Percentiles rank a stretch among this genome's conserved stretches.
Conservation (phyloP, 2,888 invertebrate species). For the Drosophila nr. perissopoda region DNA sequence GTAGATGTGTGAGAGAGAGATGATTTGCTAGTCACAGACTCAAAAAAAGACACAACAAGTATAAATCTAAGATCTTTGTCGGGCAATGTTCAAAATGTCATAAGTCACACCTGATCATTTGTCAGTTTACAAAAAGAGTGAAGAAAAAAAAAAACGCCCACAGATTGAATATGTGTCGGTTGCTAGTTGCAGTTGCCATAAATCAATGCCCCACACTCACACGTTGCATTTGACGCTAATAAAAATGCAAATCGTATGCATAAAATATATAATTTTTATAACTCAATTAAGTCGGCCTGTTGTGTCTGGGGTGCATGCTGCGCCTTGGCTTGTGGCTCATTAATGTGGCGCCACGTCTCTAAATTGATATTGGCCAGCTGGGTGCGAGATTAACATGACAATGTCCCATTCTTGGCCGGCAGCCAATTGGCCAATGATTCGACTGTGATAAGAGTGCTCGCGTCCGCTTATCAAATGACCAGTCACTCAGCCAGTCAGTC, state of each 20-base stretch:
- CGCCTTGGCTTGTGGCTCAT: slow-evolving; percentile 64
- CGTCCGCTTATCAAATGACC: slow-evolving; percentile 64
- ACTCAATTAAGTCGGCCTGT: slow-evolving; percentile 64
- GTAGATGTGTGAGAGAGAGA: slow-evolving; percentile 78
- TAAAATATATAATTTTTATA: slow-evolving; percentile 78
- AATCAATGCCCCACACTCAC: slow-evolving; percentile 62
- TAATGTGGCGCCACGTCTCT: slow-evolving; percentile 69
- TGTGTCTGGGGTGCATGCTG: slow-evolving; percentile 51
- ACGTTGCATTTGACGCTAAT: slow-evolving; percentile 72
- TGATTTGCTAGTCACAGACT: slow-evolving; percentile 28
- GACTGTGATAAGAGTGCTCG: slow-evolving; percentile 57
- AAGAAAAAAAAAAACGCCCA: slow-evolving; percentile 35
- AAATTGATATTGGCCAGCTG: slow-evolving; percentile 70
- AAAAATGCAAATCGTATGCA: slow-evolving; percentile 78
- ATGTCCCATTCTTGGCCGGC: slow-evolving; percentile 29
- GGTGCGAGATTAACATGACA: slow-evolving; percentile 69
- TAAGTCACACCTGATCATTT: slow-evolving; percentile 77
- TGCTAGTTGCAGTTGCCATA: slow-evolving; percentile 39
- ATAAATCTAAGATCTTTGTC: slow-evolving; percentile 8
- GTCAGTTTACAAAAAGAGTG: slow-evolving; percentile 40
- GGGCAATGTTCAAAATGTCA: slow-evolving; percentile 47
- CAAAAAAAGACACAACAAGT: not conserved
- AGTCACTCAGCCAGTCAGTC: slow-evolving; percentile 4
- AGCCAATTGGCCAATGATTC: slow-evolving; percentile 48
- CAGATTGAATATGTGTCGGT: slow-evolving; percentile 19